phyloP scores from a whole-genome alignment of 1,140 invertebrate species.

The Grapholita molesta region DNA sequence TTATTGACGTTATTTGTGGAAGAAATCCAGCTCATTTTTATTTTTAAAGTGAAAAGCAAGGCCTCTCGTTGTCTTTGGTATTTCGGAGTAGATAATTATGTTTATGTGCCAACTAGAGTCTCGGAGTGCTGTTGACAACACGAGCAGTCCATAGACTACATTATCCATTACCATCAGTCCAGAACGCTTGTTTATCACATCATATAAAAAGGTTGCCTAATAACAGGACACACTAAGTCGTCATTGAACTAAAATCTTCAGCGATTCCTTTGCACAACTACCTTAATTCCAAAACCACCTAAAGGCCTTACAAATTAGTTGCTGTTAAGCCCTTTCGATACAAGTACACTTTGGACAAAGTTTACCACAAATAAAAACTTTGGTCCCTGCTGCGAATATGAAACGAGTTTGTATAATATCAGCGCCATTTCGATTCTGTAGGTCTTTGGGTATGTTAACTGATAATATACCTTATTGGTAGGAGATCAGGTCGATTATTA shows the following conservation, averaged over 20 bases:
- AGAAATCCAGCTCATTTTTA: too few species aligned
- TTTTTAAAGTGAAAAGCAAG: too few species aligned
- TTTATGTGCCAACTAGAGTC: too few species aligned
- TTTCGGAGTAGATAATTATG: too few species aligned
- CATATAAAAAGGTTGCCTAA: not conserved
- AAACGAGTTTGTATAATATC: not conserved
- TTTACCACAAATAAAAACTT: not conserved
- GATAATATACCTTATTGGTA: too few species aligned
- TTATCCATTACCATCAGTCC: not conserved
- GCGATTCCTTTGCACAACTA: not conserved
- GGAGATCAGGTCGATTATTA: too few species aligned
- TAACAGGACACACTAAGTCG: not conserved
- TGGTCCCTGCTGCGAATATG: not conserved
- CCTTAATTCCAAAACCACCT: not conserved
- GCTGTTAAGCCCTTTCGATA: not conserved
- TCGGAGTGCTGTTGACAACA: too few species aligned
- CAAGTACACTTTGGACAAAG: not conserved
- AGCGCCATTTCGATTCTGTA: not conserved
- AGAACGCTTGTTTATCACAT: too few species aligned
- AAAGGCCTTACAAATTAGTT: not conserved
- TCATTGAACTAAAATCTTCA: not conserved
- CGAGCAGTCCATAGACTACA: not conserved
- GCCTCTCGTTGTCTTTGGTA: too few species aligned
- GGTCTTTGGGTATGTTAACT: too few species aligned
- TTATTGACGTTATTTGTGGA: too few species aligned